Conservation (phyloP, 2,888 invertebrate species). For the Campoletis raptor region DNA sequence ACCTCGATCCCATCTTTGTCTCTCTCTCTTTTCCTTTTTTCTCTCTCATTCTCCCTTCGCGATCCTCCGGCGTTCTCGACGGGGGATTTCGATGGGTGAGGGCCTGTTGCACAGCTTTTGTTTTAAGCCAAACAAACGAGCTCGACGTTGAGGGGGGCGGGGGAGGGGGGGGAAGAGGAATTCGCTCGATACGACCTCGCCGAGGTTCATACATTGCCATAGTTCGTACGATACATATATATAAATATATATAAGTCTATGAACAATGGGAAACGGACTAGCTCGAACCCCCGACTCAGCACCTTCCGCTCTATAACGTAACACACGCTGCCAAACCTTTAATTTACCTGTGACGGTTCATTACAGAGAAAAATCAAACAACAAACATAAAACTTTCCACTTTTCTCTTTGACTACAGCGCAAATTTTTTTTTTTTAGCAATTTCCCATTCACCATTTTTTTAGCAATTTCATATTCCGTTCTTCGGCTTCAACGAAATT, state of each 20-base stretch:
- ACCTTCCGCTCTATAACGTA: conserved; percentile 17
- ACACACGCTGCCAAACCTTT: conserved; percentile 8
- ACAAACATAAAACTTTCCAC: background rate
- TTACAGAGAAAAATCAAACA: conserved; percentile 18
- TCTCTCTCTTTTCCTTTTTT: conserved; percentile 4
- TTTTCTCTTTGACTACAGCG: background rate
- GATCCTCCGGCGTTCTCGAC: conserved; percentile 23
- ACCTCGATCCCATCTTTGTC: background rate
- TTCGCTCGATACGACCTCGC: conserved; percentile 65
- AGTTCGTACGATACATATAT: background rate
- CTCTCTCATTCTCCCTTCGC: background rate
- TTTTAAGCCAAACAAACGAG: conserved; percentile 72
- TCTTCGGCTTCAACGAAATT: background rate
- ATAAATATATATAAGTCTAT: conserved; percentile 1
- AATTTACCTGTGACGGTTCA: conserved; percentile 27
- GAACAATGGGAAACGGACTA: conserved; percentile 35
- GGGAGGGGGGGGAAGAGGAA: conserved; percentile 45
- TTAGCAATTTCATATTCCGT: background rate
- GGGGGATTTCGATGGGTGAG: conserved; percentile 65
- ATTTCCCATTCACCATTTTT: background rate
- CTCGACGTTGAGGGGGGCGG: conserved; percentile 31
- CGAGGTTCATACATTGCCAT: conserved; percentile 41
- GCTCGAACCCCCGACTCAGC: conserved; percentile 41
- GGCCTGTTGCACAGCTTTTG: conserved; percentile 77
- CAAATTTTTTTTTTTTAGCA: background rate